These are phyloP conservation scores for Aspidiotus rigidus DNA, from an alignment of 2,888 invertebrate genomes.

Conservation along the genomic window DNA sequence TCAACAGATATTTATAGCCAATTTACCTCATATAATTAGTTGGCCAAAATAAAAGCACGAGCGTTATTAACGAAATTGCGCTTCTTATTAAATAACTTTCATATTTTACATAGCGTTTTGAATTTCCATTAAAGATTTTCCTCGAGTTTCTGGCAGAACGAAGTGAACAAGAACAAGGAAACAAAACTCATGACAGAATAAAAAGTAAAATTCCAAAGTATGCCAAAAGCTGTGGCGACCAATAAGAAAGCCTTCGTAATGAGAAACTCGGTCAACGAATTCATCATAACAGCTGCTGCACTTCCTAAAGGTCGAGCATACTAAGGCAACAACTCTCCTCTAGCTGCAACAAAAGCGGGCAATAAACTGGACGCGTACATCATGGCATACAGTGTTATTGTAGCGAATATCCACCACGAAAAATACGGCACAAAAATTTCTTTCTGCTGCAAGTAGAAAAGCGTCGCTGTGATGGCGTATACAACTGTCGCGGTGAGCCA, in stretches of 20 bases:
- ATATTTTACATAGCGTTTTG: not conserved
- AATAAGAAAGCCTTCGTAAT: constrained; percentile 1
- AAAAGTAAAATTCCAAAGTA: not conserved
- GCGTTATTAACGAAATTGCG: too few relatives aligned
- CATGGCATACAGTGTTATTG: not conserved
- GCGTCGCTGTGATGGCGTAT: not conserved
- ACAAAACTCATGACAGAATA: not conserved
- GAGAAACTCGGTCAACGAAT: not conserved
- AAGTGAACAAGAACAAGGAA: not conserved
- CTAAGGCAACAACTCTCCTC: not conserved
- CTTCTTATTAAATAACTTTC: too few relatives aligned
- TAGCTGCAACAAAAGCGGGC: not conserved
- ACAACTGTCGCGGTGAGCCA: not conserved
- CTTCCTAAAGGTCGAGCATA: not conserved
- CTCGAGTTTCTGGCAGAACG: not conserved
- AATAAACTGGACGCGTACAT: not conserved
- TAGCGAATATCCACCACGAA: not conserved
- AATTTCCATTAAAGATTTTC: not conserved
- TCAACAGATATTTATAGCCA: too few relatives aligned
- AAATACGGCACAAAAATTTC: not conserved
- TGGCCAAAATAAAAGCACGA: too few relatives aligned
- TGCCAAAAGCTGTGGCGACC: constrained; percentile 1
- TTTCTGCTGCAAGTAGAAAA: not conserved
- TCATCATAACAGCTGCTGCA: not conserved
- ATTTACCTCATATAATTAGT: too few relatives aligned